Base-by-base conservation (phyloP, 2,113 vertebrate genomes). In the Heterotis niloticus region DNA sequence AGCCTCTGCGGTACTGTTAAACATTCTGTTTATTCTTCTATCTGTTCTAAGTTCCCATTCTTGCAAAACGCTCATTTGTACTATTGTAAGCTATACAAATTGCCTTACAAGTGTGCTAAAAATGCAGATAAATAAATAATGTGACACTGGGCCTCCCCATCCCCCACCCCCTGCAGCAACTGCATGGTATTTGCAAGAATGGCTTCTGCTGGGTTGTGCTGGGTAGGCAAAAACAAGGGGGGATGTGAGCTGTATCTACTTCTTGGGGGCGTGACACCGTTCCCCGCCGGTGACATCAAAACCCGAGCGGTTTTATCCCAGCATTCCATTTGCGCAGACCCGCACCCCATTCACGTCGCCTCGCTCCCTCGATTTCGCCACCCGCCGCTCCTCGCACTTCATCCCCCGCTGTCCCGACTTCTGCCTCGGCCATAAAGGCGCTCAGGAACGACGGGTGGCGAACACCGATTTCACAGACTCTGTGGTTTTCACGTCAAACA, bases 21-120 rank as follows among this genome's bases (percentile, higher is more conserved):
- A 51, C 68, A 44, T 28, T 16, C 68, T 51, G 28, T 34, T 51
- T 20, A 51, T 17, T 28, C 28, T 44, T 44, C 34, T 44, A 44
- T 44, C 7, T 7, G 10, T 70, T 18, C 17, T 26, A 34, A 70
- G 34, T 70, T 28, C 51, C 28, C 68, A 28, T 44, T 20, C 17
- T 44, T 17, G 68, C 28, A 70, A 44, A 28, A 44, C 34, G 51
- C 23, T 54, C 69, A 72, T 72, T 23, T 72, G 51, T 54, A 54
- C 24, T 52, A 72, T 51, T 72, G n/a, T 52, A 9, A 29, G 13
- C 23, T 72, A 72, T 72, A 18, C 52, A 72, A 72, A 52, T 51
- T 72, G 20, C 69, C 23, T 54, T 72, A n/a, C 54, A 71, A 72
- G 44, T 72, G 34, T 72, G 69, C 14, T 54, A 72, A 71, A 34